Evolutionary conservation across 1,140 invertebrate genomes (phyloP), one percentile per base, ranked within the genome.

Genomic region (Papilio machaon): DNA sequence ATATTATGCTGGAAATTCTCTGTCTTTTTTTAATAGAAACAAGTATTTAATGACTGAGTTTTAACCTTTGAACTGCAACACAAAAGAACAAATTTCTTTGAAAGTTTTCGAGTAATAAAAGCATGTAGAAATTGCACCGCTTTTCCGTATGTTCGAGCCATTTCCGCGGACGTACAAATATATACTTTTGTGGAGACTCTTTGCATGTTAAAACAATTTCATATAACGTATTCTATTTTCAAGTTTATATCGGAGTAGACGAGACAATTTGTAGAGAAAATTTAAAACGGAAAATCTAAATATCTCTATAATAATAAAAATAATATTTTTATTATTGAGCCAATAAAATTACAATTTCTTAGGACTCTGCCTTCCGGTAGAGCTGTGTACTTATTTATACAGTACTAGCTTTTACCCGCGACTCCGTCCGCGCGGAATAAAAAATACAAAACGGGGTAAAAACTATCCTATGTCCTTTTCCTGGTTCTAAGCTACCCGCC

Each of bases 91-190:
- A 75, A 75, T 47, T 75, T 75, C 73, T 75, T 75, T 49, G 30
- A 47, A 75, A 49, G 46, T 74, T 77, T 77, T 58, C 75, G 35
- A 60, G 38, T 77, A 77, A 77, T 77, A 77, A 77, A 77, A 77
- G 75, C 49, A 77, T 58, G 75, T 54, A 77, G 35, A 60, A 60
- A 43, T 77, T 77, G 75, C 35, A 77, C 13, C 75, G 54, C 75
- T 77, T 60, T 77, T 38, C 54, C 75, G 54, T 60, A 60, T 38
- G 49, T 76, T 76, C 75, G 75, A 77, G 52, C 75, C 75, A 77
- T 77, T 77, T 77, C 75, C 75, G 52, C 46, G 47, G 54, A 77
- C 52, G 47, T n/a, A 38, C 35, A 77, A 60, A 77, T 77, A 52
- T 58, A 43, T 52, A 77, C 75, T 77, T 60, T 60, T 77, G 52